These are phyloP conservation scores for Perdix hodgsoniae DNA, from an alignment of 2,797 vertebrate genomes.

Conservation along the genomic window DNA sequence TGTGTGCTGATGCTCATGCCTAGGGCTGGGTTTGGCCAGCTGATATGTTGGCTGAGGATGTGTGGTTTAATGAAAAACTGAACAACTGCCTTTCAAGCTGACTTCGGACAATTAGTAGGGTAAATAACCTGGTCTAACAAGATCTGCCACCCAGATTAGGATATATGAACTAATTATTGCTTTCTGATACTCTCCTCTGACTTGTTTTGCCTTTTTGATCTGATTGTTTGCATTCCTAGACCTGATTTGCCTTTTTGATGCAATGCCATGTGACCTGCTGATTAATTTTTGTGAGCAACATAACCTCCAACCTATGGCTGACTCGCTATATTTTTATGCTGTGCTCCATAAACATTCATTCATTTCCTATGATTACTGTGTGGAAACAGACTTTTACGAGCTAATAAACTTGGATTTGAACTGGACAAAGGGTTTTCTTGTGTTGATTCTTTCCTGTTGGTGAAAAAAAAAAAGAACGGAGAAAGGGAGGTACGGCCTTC, in stretches of 20 bases:
- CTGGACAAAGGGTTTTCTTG: constrained; percentile 35
- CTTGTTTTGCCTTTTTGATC: constrained; percentile 68
- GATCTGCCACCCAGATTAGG: constrained; percentile 44
- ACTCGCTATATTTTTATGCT: constrained; percentile 80
- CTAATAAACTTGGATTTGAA: constrained; percentile 75
- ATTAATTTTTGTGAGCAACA: constrained; percentile 89
- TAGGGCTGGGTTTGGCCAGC: not conserved
- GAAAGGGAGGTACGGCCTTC: not conserved
- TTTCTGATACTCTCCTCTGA: constrained; percentile 61
- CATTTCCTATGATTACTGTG: constrained; percentile 70
- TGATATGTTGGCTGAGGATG: not conserved
- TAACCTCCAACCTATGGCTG: constrained; percentile 81
- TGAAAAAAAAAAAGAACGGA: not conserved
- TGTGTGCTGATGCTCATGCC: not conserved
- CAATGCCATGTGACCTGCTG: constrained; percentile 73
- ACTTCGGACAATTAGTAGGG: constrained; percentile 50
- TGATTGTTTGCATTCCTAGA: constrained; percentile 68
- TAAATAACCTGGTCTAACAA: constrained; percentile 46
- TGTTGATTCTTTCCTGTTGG: constrained; percentile 53
- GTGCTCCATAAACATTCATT: constrained; percentile 59
- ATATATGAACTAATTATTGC: constrained; percentile 58
- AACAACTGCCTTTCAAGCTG: constrained; percentile 38
- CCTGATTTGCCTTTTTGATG: constrained; percentile 74
- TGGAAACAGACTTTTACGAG: constrained; percentile 63
- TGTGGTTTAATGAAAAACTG: not conserved